phyloP scores from a whole-genome alignment of 2,888 invertebrate species.

The Tipula confusa region DNA sequence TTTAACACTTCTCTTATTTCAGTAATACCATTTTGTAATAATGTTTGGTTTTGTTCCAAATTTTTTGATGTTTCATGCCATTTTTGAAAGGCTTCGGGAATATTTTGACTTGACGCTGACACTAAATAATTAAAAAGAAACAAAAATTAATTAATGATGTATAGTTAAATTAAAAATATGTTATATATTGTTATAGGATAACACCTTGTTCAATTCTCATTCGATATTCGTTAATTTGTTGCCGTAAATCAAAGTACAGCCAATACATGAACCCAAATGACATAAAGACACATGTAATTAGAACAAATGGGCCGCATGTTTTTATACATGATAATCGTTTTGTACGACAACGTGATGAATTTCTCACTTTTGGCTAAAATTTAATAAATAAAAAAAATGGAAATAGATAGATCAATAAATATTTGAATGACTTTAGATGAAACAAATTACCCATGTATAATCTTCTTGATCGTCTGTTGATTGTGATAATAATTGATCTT shows the following conservation, averaged over 20 bases:
- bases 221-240: constrained; percentile 47
- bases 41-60: constrained; percentile 63
- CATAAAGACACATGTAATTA: constrained; percentile 42
- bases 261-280: constrained; percentile 46
- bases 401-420: constrained; percentile 31
- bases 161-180: not conserved
- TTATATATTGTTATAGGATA: constrained; percentile 5
- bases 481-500: constrained; percentile 62
- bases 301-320: constrained; percentile 44
- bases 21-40: constrained; percentile 55
- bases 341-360: constrained; percentile 42
- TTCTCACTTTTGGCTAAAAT: constrained; percentile 40
- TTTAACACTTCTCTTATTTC: constrained; percentile 57
- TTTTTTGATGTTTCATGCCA: constrained; percentile 67
- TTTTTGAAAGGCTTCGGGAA: constrained; percentile 65
- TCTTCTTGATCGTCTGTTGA: constrained; percentile 59
- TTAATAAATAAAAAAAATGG: constrained; percentile 33
- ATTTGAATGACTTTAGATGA: not conserved
- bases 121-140: constrained; percentile 47
- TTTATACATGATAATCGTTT: constrained; percentile 44
- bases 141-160: not conserved
- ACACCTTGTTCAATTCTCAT: constrained; percentile 49
- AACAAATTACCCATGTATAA: constrained; percentile 45
- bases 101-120: constrained; percentile 62
- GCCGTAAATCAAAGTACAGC: constrained; percentile 48